phyloP scores from a whole-genome alignment of 2,888 invertebrate species.

The Pegoplata infirma region DNA sequence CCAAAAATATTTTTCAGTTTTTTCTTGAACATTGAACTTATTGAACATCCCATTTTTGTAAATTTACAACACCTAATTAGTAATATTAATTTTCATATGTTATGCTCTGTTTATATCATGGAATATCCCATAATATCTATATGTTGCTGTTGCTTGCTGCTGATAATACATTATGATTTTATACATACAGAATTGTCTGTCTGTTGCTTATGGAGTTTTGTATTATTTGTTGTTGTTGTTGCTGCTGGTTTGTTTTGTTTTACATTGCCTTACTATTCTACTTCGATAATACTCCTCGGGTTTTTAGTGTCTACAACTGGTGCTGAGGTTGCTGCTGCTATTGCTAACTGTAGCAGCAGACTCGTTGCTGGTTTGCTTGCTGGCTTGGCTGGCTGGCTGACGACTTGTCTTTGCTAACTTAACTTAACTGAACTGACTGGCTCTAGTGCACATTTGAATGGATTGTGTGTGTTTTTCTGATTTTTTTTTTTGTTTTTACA shows the following conservation, averaged over 20 bases:
- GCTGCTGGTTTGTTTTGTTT: constrained; percentile 16
- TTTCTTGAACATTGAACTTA: too few relatives aligned
- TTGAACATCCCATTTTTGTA: too few relatives aligned
- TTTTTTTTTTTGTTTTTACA: neutral
- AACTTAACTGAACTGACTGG: neutral
- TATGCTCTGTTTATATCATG: too few relatives aligned
- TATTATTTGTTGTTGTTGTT: neutral
- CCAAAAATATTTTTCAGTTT: too few relatives aligned
- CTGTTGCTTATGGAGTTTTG: constrained; percentile 38
- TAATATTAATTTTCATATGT: too few relatives aligned
- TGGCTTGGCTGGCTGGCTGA: neutral
- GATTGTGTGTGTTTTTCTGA: neutral
- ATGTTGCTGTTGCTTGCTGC: constrained; percentile 45
- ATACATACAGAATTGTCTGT: constrained; percentile 30
- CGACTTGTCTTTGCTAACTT: constrained; percentile 4
- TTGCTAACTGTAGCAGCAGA: neutral
- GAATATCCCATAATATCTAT: constrained; percentile 23
- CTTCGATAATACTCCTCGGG: constrained; percentile 51
- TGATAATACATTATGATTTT: constrained; percentile 31
- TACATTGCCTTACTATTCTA: constrained; percentile 57
- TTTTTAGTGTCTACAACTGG: constrained; percentile 45
- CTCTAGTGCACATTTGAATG: neutral
- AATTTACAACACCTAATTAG: too few relatives aligned
- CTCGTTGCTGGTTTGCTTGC: too few relatives aligned
- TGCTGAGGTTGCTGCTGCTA: constrained; percentile 29